Evolutionary conservation across 2,113 vertebrate species (phyloP), one percentile per base, ranked within the genome.

Genomic region (Chiloscyllium plagiosum): DNA sequence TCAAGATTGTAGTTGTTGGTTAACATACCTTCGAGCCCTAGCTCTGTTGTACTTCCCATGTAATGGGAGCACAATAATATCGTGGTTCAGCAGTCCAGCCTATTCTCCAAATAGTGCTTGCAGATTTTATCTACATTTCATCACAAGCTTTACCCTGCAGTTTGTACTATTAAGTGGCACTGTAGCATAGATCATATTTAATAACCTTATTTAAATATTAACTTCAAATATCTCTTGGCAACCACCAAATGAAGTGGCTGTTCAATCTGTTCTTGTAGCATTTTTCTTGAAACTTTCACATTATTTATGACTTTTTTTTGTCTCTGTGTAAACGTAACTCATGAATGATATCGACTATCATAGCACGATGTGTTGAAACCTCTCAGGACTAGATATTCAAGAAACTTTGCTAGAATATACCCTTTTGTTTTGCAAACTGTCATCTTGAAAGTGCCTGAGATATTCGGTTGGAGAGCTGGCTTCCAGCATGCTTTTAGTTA

Each of bases 1-100:
- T 96, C 96, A 96, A 97, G 96, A 97, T 97, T 97, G 96, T 96
- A 97, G 96, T 97, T 96, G 94, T 96, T 95, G 96, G 87, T 95
- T 96, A 29, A 86, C 4, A 0, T 95, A 72, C 47, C 24, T 29
- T 52, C 24, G 69, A 72, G 24, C 93, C 47, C 93, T 22, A 72
- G 93, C 13, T 68, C 65, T 68, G n/a, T 94, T 42, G 92, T 94
- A 22, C 20, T 17, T 69, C 52, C 4, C 94, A 76, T 42, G 13
- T 37, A 37, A 90, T 90, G 3, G 4, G 2, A 72, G 42, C 47
- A 72, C 7, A 70, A 47, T 50, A 76, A 95, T 52, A 5, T 52
- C 10, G 5, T 42, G 93, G 37, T 47, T 70, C 2, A 70, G 20
- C 26, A 76, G 3, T 76, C 66, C 42, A 22, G 65, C 65, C 68